Evolutionary conservation across 2,888 invertebrate genomes (phyloP).

Genomic region (Chrysotoxum bicinctum): DNA sequence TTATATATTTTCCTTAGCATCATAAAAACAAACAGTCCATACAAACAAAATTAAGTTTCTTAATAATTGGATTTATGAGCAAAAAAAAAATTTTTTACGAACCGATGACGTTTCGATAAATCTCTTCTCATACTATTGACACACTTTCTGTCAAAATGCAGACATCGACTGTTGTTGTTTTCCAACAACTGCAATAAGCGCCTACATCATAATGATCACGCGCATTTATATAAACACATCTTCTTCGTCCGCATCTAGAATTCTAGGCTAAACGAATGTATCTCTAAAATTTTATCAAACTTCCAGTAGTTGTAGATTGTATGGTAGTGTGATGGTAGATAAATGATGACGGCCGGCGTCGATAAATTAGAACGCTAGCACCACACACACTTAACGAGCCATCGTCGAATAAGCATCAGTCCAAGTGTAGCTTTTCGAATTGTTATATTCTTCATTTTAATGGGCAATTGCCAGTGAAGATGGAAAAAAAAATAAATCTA

Average conservation of each 20-base stretch:
- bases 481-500: conserved; percentile 12
- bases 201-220: conserved; percentile 39
- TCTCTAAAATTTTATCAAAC: conserved; percentile 47
- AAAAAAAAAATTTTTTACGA: neutral
- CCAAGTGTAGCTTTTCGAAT: conserved; percentile 1
- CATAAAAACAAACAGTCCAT: neutral
- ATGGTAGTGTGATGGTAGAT: conserved; percentile 20
- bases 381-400: conserved; percentile 36
- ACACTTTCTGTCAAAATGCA: conserved; percentile 56
- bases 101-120: conserved; percentile 50
- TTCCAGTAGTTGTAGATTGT: conserved; percentile 1
- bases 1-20: neutral
- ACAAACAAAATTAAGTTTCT: neutral
- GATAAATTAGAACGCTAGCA: conserved; percentile 54
- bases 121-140: conserved; percentile 57
- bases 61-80: conserved; percentile 21
- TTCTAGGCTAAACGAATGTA: conserved; percentile 57
- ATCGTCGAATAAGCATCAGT: neutral
- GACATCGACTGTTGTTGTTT: conserved; percentile 1
- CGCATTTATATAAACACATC: conserved; percentile 20
- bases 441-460: conserved; percentile 33
- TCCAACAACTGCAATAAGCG: conserved; percentile 20
- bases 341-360: conserved; percentile 40
- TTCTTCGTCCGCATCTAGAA: conserved; percentile 29
- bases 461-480: conserved; percentile 5